phyloP scores from a whole-genome alignment of 2,797 vertebrate species.

The Uromys caudimaculatus region DNA sequence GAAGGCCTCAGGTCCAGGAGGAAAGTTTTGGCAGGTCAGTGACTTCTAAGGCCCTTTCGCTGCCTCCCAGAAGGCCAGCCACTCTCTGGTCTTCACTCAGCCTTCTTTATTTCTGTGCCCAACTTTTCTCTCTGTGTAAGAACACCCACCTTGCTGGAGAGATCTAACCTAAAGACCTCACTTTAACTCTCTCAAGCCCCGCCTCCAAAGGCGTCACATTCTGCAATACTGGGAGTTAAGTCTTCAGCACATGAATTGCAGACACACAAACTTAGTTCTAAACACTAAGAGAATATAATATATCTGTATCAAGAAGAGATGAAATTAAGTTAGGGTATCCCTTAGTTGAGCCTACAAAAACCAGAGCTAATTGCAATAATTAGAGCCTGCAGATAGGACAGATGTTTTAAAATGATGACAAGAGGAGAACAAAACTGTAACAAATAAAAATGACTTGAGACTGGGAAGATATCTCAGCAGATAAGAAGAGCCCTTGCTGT shows the following conservation, averaged over 20 bases:
- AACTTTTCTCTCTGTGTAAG: background rate
- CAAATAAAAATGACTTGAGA: background rate
- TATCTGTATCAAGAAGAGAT: background rate
- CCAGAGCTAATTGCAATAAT: background rate
- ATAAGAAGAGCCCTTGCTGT: background rate
- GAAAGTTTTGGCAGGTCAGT: background rate
- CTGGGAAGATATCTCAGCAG: background rate
- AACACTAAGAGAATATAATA: background rate
- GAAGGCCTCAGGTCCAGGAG: background rate
- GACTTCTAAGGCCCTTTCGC: no score
- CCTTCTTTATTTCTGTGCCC: background rate
- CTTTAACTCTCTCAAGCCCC: conserved; percentile 5
- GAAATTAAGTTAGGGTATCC: background rate
- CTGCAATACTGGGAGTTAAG: background rate
- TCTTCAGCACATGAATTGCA: background rate
- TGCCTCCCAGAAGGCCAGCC: background rate
- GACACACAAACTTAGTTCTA: background rate
- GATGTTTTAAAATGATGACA: background rate
- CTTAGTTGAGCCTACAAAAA: background rate
- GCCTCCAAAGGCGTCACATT: background rate
- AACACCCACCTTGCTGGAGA: background rate
- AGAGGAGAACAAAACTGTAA: background rate
- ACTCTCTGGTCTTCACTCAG: background rate
- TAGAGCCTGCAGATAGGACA: background rate
- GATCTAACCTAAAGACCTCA: background rate